phyloP scores from a whole-genome alignment of 2,113 vertebrate genomes.

The Beaufortia kweichowensis region DNA sequence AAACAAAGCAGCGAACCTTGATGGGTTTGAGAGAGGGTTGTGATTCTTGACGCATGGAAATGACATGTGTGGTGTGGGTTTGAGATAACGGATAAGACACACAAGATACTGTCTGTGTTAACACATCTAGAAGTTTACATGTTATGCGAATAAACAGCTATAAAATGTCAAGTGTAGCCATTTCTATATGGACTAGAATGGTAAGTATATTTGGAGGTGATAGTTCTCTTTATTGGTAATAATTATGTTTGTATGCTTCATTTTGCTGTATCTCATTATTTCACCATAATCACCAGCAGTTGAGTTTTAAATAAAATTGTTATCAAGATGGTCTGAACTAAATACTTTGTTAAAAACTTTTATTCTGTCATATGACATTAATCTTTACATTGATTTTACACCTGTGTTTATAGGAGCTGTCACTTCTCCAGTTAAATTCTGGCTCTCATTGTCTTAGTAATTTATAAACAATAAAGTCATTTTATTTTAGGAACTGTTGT shows the following conservation, averaged over 20 bases:
- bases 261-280: background rate
- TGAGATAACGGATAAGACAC: background rate
- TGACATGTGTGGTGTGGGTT: background rate
- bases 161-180: background rate
- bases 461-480: background rate
- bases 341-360: background rate
- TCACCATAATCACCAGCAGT: background rate
- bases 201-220: background rate
- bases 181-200: background rate
- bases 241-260: no score
- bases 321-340: background rate
- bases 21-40: conserved; percentile 26
- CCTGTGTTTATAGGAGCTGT: background rate
- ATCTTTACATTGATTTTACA: background rate
- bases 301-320: no score
- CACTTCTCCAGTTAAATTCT: background rate
- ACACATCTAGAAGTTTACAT: background rate
- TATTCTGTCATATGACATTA: background rate
- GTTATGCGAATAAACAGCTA: background rate
- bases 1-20: conserved; percentile 1
- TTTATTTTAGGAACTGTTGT: background rate
- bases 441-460: background rate
- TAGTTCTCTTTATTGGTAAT: no score
- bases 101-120: background rate
- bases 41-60: conserved; percentile 1